These are phyloP conservation scores for Lottia scabra DNA, from an alignment of 2,888 invertebrate species.

Conservation along the genomic window DNA sequence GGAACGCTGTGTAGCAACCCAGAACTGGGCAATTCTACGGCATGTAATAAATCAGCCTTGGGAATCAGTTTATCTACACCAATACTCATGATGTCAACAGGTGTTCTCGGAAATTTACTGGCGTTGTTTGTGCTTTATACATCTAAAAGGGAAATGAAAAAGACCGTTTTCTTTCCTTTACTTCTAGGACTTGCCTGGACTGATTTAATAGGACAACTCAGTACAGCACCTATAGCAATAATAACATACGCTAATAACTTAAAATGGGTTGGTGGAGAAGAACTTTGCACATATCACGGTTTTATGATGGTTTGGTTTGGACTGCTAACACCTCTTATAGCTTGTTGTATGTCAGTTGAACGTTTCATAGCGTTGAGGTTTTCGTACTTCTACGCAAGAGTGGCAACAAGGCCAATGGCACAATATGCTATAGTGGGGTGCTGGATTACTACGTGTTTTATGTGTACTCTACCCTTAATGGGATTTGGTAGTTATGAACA, in stretches of 20 bases:
- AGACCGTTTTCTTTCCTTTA: constrained; percentile 64
- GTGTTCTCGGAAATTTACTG: constrained; percentile 65
- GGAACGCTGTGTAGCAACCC: constrained; percentile 32
- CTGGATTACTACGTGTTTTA: constrained; percentile 52
- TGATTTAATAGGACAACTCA: constrained; percentile 66
- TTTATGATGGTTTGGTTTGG: constrained; percentile 67
- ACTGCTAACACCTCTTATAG: constrained; percentile 64
- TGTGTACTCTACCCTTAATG: constrained; percentile 62
- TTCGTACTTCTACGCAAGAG: constrained; percentile 62
- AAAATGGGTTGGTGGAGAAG: constrained; percentile 61
- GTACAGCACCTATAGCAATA: constrained; percentile 61
- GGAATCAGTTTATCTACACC: constrained; percentile 54
- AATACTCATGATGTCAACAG: constrained; percentile 49
- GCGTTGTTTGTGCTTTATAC: constrained; percentile 65
- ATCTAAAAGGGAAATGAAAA: constrained; percentile 51
- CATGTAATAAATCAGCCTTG: constrained; percentile 38
- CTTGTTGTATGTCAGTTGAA: constrained; percentile 68
- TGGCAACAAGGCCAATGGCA: constrained; percentile 54
- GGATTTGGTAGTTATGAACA: constrained; percentile 64
- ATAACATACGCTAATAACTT: constrained; percentile 60
- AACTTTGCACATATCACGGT: constrained; percentile 65
- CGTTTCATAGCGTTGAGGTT: constrained; percentile 63
- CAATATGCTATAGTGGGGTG: constrained; percentile 42
- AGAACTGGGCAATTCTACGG: constrained; percentile 22
- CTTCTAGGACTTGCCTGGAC: constrained; percentile 65